A percentile compares a stretch with the other conserved stretches of the same genome.
Conservation (phyloP, 2,888 invertebrate genomes). For the Tenthredo mesomela region DNA sequence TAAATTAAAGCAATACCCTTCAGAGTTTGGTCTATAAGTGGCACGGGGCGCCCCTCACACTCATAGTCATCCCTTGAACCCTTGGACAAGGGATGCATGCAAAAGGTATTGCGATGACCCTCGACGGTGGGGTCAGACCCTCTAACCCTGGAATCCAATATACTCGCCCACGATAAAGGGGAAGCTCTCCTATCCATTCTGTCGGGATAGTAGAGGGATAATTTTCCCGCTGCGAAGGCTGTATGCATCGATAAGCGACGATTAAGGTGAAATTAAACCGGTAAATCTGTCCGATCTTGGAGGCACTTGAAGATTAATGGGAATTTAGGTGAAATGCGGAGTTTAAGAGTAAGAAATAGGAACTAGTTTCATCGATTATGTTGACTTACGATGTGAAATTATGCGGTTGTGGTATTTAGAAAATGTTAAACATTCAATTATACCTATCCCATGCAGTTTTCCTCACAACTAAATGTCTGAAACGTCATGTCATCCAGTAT, state of each 20-base stretch:
- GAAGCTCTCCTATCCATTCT: slow-evolving; percentile 56
- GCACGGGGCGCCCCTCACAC: slow-evolving; percentile 24
- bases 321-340: background rate
- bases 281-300: slow-evolving; percentile 57
- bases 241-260: slow-evolving; percentile 56
- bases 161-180: slow-evolving; percentile 66
- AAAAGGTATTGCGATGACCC: slow-evolving; percentile 72
- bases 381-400: background rate
- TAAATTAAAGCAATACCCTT: slow-evolving; percentile 60
- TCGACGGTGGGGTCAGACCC: slow-evolving; percentile 70
- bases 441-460: background rate
- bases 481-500: background rate
- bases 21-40: slow-evolving; percentile 38
- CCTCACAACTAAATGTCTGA: background rate
- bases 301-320: background rate
- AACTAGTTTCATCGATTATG: background rate
- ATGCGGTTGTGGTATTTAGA: background rate
- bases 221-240: slow-evolving; percentile 54
- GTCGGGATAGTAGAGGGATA: slow-evolving; percentile 59
- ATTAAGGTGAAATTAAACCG: slow-evolving; percentile 69
- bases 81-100: slow-evolving; percentile 57
- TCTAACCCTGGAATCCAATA: slow-evolving; percentile 71
- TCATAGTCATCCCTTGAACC: slow-evolving; percentile 5
- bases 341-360: background rate
- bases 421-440: background rate